Conservation (phyloP, 2,113 vertebrate species). For the Acrocephalus arundinaceus region DNA sequence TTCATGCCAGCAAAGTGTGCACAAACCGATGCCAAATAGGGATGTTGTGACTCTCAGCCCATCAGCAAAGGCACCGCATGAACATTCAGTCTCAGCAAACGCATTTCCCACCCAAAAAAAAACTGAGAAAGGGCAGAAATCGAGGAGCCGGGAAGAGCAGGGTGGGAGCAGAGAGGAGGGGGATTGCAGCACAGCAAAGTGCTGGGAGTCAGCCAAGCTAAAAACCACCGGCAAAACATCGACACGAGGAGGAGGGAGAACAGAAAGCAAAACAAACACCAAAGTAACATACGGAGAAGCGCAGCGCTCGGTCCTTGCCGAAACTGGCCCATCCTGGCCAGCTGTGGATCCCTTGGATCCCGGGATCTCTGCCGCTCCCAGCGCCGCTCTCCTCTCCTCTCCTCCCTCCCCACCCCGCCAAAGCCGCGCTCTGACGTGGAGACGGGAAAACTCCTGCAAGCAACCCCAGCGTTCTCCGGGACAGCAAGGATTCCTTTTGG, state of each 20-base stretch:
- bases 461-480: background rate
- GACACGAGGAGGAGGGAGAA: accelerated
- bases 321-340: background rate
- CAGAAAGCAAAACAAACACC: background rate
- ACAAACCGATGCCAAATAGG: background rate
- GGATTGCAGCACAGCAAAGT: background rate
- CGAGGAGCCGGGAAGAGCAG: background rate
- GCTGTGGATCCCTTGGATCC: background rate
- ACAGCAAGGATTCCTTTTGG: background rate
- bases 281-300: slow-evolving; percentile 27
- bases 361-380: background rate
- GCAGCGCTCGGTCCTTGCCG: background rate
- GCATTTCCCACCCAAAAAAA: background rate
- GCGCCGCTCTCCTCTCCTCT: background rate
- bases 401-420: background rate
- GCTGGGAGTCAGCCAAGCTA: background rate
- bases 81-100: accelerated
- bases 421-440: background rate
- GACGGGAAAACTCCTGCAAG: background rate
- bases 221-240: background rate
- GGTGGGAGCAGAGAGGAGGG: background rate
- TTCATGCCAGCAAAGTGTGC: background rate
- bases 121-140: background rate
- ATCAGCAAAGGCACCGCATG: background rate
- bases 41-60: background rate